Percentiles rank a stretch among this genome's conserved stretches.
phyloP scores from a whole-genome alignment of 2,797 vertebrate species.

The Neopelma chrysocephalum region DNA sequence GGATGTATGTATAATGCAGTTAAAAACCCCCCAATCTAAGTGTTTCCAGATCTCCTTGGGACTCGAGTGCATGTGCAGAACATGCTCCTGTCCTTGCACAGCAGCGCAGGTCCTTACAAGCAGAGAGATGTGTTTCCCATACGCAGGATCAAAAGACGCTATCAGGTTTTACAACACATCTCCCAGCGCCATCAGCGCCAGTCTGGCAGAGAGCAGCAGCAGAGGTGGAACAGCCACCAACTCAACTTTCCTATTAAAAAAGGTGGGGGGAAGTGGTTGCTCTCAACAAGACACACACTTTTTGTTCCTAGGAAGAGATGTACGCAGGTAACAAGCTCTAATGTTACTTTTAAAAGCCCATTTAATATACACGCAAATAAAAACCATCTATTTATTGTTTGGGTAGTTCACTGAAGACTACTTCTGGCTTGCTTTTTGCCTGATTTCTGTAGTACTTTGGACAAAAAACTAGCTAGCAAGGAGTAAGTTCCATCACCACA shows the following conservation, averaged over 20 bases:
- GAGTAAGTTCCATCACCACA: rapidly evolving
- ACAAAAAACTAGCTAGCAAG: background rate
- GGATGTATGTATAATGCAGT: background rate
- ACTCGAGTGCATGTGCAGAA: background rate
- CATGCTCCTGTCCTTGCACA: background rate
- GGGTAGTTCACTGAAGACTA: background rate
- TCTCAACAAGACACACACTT: background rate
- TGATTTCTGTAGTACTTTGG: rapidly evolving
- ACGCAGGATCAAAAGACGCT: background rate
- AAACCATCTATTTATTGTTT: background rate
- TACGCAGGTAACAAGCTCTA: background rate
- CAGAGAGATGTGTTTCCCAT: background rate
- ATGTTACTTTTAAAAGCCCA: background rate
- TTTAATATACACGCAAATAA: background rate
- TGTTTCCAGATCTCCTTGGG: background rate
- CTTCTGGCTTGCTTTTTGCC: background rate
- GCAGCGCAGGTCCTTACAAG: background rate
- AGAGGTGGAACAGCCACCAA: background rate
- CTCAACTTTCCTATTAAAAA: background rate
- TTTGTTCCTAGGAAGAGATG: background rate
- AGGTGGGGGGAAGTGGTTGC: background rate
- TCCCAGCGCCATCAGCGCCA: rapidly evolving
- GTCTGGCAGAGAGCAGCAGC: background rate
- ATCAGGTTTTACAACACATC: constrained; percentile 4
- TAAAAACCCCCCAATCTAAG: background rate